Base-by-base conservation (phyloP, 2,888 invertebrate genomes). In the Folsomia manolachei region DNA sequence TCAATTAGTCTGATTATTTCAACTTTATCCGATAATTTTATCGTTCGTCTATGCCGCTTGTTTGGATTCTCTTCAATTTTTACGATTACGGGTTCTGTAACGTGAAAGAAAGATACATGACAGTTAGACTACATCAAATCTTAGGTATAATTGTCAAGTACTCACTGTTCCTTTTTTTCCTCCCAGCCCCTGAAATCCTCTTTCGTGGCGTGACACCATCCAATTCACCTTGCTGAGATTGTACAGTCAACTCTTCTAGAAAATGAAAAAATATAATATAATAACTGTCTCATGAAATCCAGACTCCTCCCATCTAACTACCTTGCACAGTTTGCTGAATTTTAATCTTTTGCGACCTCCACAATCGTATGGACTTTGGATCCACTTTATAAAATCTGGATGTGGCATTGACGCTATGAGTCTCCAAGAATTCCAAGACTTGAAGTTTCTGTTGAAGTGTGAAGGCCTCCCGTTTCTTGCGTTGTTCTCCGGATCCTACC, bases 41-140 rank as follows among this genome's bases (percentile, higher is more conserved):
- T 72, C 1, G 70, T 52, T 1, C 72, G 52, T 25, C 72, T 14
- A 26, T 72, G 60, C 52, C 75, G 52, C 52, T 71, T 72, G 61
- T 75, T 75, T 7, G 75, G 75, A 64, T 75, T 75, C 60, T 75
- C 75, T 1, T 66, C 68, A 4, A 75, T 72, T 61, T 75, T 70
- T 1, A 67, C 60, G 23, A 60, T 23, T 14, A 56, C 67, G 23
- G 70, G 62, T 1, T 69, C 69, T 69, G 19, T 14, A 21, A 62
- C 11, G 7, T 18, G 60, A n/a, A 9, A 51, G 51, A 11, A 11
- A 51, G 51, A 11, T 51, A 19, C 21, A 19, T 19, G 18, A 56
- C 21, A 19, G 56, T 21, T 4, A 39, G 9, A 18, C 9, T 51
- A 51, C 18, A 18, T 51, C 9, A 51, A 51, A 51, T 11, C 9